Conservation (phyloP, 1,140 invertebrate species). For the Cherax destructor region DNA sequence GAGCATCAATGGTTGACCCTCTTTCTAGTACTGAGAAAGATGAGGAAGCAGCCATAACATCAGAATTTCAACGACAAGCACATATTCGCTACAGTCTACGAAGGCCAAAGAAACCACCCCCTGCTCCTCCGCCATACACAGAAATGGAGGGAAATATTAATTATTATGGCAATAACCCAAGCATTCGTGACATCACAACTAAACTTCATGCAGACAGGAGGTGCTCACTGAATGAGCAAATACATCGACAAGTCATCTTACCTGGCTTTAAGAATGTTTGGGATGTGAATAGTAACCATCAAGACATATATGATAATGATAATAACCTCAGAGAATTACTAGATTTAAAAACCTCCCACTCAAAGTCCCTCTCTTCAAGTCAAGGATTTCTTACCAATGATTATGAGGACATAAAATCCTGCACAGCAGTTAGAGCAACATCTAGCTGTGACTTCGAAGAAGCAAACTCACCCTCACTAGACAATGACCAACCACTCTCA, state of each 20-base stretch:
- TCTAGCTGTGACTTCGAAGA: conserved; percentile 13
- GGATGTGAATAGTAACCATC: neutral
- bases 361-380: neutral
- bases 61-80: conserved; percentile 54
- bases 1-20: conserved; percentile 59
- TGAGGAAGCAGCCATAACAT: conserved; percentile 52
- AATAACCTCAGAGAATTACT: neutral
- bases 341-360: neutral
- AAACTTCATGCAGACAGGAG: neutral
- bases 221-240: neutral
- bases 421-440: conserved; percentile 8
- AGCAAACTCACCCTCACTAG: neutral
- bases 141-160: conserved; percentile 8
- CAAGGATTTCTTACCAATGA: neutral
- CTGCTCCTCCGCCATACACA: conserved; percentile 23
- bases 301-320: neutral
- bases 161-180: neutral
- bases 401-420: conserved; percentile 19
- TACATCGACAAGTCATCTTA: neutral
- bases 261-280: neutral
- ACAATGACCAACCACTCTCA: conserved; percentile 39
- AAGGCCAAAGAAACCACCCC: conserved; percentile 48
- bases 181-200: neutral
- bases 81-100: conserved; percentile 53
- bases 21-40: conserved; percentile 58